Evolutionary conservation across 1,140 invertebrate genomes (phyloP).

Genomic region (Frieseomelitta varia): DNA sequence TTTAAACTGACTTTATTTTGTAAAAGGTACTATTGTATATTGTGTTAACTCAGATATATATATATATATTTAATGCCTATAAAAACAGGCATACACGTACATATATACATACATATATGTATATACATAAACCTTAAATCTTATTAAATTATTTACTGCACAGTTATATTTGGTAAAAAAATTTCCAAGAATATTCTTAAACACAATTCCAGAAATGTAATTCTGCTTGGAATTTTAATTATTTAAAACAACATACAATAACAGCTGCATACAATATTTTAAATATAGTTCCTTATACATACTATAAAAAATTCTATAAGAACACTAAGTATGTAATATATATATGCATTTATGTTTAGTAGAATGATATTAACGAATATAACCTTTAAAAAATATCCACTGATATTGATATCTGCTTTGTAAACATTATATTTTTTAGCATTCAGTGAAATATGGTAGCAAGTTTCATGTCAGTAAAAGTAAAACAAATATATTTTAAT

Average conservation of each 20-base stretch:
- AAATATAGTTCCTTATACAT: constrained; percentile 11
- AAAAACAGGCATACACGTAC: background rate
- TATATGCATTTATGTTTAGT: constrained; percentile 37
- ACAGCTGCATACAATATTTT: background rate
- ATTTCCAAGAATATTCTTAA: constrained; percentile 9
- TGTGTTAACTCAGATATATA: constrained; percentile 13
- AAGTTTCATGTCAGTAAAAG: constrained; percentile 24
- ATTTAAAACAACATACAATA: constrained; percentile 10
- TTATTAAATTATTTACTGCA: constrained; percentile 43
- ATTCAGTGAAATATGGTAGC: background rate
- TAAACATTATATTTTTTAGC: constrained; percentile 30
- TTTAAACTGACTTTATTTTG: constrained; percentile 41
- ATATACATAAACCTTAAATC: constrained; percentile 20
- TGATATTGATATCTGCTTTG: constrained; percentile 14
- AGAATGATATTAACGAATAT: background rate
- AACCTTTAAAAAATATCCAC: constrained; percentile 5
- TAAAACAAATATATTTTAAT: constrained; percentile 42
- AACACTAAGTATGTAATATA: constrained; percentile 22
- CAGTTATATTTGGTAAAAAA: constrained; percentile 18
- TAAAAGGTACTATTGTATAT: constrained; percentile 17
- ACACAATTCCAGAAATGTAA: constrained; percentile 5
- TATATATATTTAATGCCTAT: constrained; percentile 30
- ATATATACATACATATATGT: background rate
- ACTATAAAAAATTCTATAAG: background rate
- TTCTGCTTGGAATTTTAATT: constrained; percentile 14